Base-by-base conservation (phyloP, 2,888 invertebrate genomes). In the Branchipolynoe longqiensis region DNA sequence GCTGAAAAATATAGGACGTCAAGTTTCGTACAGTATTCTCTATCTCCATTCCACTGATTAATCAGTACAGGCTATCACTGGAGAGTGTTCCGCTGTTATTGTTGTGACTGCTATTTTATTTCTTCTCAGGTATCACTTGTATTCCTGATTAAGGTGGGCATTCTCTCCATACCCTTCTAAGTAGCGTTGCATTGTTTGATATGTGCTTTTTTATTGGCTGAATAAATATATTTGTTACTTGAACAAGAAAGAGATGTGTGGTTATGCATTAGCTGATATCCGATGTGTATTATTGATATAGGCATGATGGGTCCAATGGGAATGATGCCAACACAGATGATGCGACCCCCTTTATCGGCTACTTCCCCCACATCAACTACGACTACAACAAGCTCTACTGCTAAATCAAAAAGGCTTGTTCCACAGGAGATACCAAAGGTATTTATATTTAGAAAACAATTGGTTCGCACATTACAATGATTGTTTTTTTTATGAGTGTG, bases 291-390 rank as follows among this genome's bases (percentile, higher is more conserved):
- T 18, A n/a, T 54, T 36, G 31, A 14, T 90, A 64, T 88, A 93
- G 93, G 93, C 74, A 93, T 94, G 93, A 93, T 93, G 91, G 92
- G 91, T 90, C 92, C 91, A 31, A 91, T 92, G 91, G 89, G 90
- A 18, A 92, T 93, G 92, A 93, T 93, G 92, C 92, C 92, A 69
- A 92, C 54, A 25, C 86, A 91, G 91, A 90, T 92, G 87, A 91
- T 91, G 89, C 85, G 90, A 81, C 91, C 91, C 22, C 74, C 31
- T 25, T 59, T 74, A 25, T 22, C n/a, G 6, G 12, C 0, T 1
- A 22, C 64, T 25, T 83, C 85, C 1, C n/a, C 82, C 6, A 33
- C 82, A 31, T 36, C 36, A 31, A 73, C 69, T 6, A 25, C 73
- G 38, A 73, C 83, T 0, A 48, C 62, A 28, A n/a, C 85, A 22